phyloP scores from a whole-genome alignment of 2,888 invertebrate genomes.

The Dasypogon diadema region DNA sequence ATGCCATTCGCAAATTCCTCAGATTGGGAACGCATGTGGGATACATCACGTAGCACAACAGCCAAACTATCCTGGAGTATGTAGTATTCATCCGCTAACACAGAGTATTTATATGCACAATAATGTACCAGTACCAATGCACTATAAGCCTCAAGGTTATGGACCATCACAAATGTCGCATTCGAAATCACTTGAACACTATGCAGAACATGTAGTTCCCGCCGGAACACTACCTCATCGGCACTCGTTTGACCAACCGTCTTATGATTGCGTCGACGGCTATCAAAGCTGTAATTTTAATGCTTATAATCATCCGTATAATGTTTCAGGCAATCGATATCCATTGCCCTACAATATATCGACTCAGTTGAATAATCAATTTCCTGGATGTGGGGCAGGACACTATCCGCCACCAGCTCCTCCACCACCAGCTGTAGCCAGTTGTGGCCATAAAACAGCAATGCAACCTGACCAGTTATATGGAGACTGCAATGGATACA shows the following conservation, averaged over 20 bases:
- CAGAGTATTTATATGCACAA: constrained; percentile 52
- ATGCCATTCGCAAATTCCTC: constrained; percentile 49
- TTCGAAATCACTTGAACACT: constrained; percentile 68
- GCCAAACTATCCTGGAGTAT: constrained; percentile 57
- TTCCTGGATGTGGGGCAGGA: constrained; percentile 10
- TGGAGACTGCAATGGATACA: constrained; percentile 52
- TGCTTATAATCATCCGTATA: constrained; percentile 63
- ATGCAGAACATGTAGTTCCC: constrained; percentile 62
- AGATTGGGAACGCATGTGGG: constrained; percentile 33
- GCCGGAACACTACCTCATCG: constrained; percentile 62
- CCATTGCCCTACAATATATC: constrained; percentile 67
- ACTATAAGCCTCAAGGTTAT: constrained; percentile 50
- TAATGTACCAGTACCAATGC: constrained; percentile 41
- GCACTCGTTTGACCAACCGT: constrained; percentile 67
- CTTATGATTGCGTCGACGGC: constrained; percentile 66
- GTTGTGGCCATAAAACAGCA: constrained; percentile 49
- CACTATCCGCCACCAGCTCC: constrained; percentile 48
- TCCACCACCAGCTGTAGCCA: constrained; percentile 29
- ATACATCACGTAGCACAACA: constrained; percentile 56
- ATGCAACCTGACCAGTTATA: constrained; percentile 51
- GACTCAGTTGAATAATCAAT: constrained; percentile 61
- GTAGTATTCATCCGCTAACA: constrained; percentile 54
- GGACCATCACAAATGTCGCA: constrained; percentile 63
- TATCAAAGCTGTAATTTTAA: constrained; percentile 54
- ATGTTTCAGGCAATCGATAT: constrained; percentile 67